A percentile compares a stretch with the other conserved stretches of the same genome.
Conservation (phyloP, 2,797 vertebrate genomes). For the Labroides dimidiatus region DNA sequence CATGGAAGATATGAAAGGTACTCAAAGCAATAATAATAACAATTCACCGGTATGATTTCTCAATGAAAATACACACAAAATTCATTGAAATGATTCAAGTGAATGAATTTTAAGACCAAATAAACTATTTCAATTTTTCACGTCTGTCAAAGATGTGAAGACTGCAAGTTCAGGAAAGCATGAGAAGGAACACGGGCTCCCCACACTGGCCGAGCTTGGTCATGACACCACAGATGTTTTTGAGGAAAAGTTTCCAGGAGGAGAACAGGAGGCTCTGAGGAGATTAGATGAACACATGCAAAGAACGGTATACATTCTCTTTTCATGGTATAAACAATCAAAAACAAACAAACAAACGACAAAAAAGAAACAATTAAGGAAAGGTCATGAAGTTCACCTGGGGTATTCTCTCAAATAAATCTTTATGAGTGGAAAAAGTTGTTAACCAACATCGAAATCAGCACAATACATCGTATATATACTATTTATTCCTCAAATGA, state of each 20-base stretch:
- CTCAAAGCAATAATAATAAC: neutral
- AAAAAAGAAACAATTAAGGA: too few relatives aligned
- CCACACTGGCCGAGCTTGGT: slow-evolving; percentile 74
- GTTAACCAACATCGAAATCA: neutral
- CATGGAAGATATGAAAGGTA: slow-evolving; percentile 75
- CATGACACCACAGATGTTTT: slow-evolving; percentile 52
- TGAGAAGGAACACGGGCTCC: slow-evolving; percentile 63
- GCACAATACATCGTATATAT: neutral
- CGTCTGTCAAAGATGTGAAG: slow-evolving; percentile 59
- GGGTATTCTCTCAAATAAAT: neutral
- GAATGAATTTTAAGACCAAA: neutral
- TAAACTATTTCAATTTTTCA: neutral
- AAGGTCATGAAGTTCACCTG: too few relatives aligned
- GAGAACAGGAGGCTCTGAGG: slow-evolving; percentile 80
- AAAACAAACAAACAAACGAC: too few relatives aligned
- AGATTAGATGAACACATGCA: slow-evolving; percentile 79
- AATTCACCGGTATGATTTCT: too few relatives aligned
- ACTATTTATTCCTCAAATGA: neutral
- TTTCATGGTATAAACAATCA: neutral
- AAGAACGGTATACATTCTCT: slow-evolving; percentile 64
- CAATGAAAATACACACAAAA: neutral
- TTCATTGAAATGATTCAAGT: neutral
- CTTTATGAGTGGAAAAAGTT: neutral
- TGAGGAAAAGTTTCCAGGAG: slow-evolving; percentile 78
- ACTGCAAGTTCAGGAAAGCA: slow-evolving; percentile 62